Base-by-base conservation (phyloP, 2,888 invertebrate genomes). In the Acrocyrtus sp. region DNA sequence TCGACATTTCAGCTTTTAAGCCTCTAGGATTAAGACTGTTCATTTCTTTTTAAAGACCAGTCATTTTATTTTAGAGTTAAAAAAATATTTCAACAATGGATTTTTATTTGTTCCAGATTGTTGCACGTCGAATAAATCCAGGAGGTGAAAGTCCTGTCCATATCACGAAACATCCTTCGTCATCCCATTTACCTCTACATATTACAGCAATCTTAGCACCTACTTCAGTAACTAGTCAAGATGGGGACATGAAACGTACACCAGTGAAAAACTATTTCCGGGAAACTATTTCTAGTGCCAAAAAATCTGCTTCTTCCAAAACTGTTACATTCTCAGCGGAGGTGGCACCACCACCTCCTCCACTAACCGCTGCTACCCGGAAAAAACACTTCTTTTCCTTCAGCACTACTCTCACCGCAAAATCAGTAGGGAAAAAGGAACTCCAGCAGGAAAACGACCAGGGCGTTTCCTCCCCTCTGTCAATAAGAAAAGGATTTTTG, bases 211-310 rank as follows among this genome's bases (percentile, higher is more conserved):
- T 53, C 47, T 48, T 48, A 1, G 43, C 54, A 1, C 27, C 60
- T 3, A 51, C 26, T 34, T 24, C 27, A 58, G 26, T 24, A 21
- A 19, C n/a, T 54, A 17, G 3, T 21, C 62, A 61, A 61, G 50
- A 70, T 62, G 62, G 68, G 67, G 74, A 68, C 54, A 74, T 74
- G 74, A 74, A 65, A 68, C 68, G 62, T 27, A 48, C 74, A 15
- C 41, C 61, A 4, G 43, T 41, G 45, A 68, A 74, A 56, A 74
- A 41, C 54, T 68, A 73, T 45, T 67, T 73, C 47, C 68, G 68
- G 34, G 68, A 60, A 48, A 67, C 74, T 1, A 63, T 68, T 17
- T 62, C 58, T 24, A 74, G 63, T 63, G 63, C 68, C 53, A 74
- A 68, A 57, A 74, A 69, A 41, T 26, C 43, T 22, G n/a, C n/a